Evolutionary conservation across 2,888 invertebrate species (phyloP).

Genomic region (Atherix ibis): DNA sequence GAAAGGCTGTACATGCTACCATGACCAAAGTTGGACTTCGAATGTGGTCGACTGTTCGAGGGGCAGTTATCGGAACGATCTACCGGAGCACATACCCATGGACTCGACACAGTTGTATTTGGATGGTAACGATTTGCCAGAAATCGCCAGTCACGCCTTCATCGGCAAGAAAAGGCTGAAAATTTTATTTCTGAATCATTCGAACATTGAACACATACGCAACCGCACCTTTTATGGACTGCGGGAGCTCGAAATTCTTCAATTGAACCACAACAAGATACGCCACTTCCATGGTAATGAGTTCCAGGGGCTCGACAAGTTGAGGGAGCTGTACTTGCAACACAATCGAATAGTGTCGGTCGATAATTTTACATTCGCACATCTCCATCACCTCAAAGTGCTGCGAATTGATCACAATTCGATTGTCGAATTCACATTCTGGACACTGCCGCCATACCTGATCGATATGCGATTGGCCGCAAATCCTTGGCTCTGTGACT

Average conservation of each 20-base stretch:
- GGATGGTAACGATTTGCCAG: conserved; percentile 79
- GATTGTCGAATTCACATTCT: conserved; percentile 64
- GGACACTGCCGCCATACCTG: conserved; percentile 52
- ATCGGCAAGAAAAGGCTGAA: conserved; percentile 84
- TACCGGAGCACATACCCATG: conserved; percentile 84
- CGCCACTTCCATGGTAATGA: conserved; percentile 69
- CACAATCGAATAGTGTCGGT: conserved; percentile 69
- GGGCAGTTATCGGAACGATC: conserved; percentile 58
- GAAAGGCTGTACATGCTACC: conserved; percentile 82
- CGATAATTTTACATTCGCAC: conserved; percentile 70
- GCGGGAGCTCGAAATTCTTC: conserved; percentile 60
- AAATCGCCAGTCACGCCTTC: conserved; percentile 78
- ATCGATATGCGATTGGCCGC: conserved; percentile 54
- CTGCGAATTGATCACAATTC: conserved; percentile 71
- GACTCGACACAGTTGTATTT: conserved; percentile 88
- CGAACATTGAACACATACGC: conserved; percentile 66
- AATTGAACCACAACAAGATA: conserved; percentile 74
- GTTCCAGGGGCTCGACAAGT: conserved; percentile 62
- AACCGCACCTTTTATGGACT: conserved; percentile 87
- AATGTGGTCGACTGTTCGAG: conserved; percentile 85
- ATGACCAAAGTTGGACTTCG: conserved; percentile 84
- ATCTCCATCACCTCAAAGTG: conserved; percentile 68
- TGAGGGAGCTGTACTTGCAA: conserved; percentile 75
- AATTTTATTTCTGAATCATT: conserved; percentile 76
- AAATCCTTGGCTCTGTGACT: conserved; percentile 81